A percentile compares a stretch with the other conserved stretches of the same genome.
phyloP scores from a whole-genome alignment of 2,888 invertebrate species.

The Harmothoe impar region DNA sequence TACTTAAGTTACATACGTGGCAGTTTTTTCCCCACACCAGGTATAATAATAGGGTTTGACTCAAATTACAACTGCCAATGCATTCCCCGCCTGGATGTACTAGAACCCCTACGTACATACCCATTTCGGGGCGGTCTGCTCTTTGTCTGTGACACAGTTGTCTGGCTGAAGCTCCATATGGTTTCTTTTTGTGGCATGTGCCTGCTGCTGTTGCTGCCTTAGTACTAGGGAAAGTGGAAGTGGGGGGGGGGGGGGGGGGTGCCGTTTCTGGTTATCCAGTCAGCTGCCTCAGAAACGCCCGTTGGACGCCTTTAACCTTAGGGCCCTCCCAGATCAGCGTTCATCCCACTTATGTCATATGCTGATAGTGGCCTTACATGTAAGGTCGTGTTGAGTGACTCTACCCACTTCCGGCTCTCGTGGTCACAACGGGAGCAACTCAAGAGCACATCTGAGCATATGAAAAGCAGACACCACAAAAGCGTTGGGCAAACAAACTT shows the following conservation, averaged over 20 bases:
- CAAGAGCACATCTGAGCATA: neutral
- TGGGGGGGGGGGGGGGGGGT: neutral
- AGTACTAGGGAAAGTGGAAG: neutral
- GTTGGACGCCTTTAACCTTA: conserved; percentile 37
- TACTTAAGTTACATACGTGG: too few relatives aligned
- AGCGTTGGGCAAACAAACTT: too few relatives aligned
- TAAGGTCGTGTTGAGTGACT: neutral
- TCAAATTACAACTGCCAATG: too few relatives aligned
- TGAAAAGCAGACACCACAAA: too few relatives aligned
- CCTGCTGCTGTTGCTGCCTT: neutral
- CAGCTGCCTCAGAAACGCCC: neutral
- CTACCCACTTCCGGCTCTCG: neutral
- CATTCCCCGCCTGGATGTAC: too few relatives aligned
- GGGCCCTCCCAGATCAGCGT: neutral
- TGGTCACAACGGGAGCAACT: neutral
- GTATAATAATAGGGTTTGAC: too few relatives aligned
- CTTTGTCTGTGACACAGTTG: neutral
- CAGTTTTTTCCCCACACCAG: too few relatives aligned
- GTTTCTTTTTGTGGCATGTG: conserved; percentile 25
- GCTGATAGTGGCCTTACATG: neutral
- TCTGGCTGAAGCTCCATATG: neutral
- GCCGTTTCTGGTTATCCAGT: neutral
- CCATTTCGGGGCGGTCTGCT: neutral
- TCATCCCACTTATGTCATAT: neutral
- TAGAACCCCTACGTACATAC: neutral